These are phyloP conservation scores for Temnothorax unifasciatus DNA, from an alignment of 2,888 invertebrate genomes.

Conservation along the genomic window DNA sequence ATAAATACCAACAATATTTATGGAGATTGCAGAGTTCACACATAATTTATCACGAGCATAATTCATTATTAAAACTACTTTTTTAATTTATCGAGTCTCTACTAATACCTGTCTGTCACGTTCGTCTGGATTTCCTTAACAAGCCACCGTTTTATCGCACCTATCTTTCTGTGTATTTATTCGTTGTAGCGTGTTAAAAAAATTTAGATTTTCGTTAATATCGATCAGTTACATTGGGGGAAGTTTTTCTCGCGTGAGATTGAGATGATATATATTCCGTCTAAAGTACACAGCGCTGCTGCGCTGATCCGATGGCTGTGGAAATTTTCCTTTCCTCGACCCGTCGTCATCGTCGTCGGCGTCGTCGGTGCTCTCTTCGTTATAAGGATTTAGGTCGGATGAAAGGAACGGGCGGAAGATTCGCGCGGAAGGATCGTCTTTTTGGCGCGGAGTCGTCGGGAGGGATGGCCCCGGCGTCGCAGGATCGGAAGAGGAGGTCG, in stretches of 20 bases:
- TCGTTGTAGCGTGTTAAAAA: not conserved
- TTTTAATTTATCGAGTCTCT: not conserved
- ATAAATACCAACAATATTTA: not conserved
- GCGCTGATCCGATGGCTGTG: conserved; percentile 72
- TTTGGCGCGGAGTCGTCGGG: conserved; percentile 52
- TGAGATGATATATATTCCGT: conserved; percentile 74
- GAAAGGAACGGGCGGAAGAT: conserved; percentile 69
- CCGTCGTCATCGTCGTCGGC: not conserved
- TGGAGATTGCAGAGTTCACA: not conserved
- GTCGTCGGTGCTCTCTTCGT: conserved; percentile 43
- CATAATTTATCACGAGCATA: not conserved
- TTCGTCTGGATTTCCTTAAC: conserved; percentile 11
- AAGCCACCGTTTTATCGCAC: not conserved
- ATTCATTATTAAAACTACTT: not conserved
- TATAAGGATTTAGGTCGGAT: conserved; percentile 73
- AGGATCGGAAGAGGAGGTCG: not conserved
- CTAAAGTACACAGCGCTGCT: conserved; percentile 61
- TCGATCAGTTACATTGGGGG: conserved; percentile 58
- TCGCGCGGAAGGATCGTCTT: conserved; percentile 65
- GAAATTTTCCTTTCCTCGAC: conserved; percentile 69
- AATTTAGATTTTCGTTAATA: conserved; percentile 59
- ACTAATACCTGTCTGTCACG: not conserved
- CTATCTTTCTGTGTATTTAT: not conserved
- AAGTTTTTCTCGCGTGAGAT: conserved; percentile 54
- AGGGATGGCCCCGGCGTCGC: conserved; percentile 29